Evolutionary conservation across 2,113 vertebrate genomes (phyloP).

Genomic region (Vidua macroura): DNA sequence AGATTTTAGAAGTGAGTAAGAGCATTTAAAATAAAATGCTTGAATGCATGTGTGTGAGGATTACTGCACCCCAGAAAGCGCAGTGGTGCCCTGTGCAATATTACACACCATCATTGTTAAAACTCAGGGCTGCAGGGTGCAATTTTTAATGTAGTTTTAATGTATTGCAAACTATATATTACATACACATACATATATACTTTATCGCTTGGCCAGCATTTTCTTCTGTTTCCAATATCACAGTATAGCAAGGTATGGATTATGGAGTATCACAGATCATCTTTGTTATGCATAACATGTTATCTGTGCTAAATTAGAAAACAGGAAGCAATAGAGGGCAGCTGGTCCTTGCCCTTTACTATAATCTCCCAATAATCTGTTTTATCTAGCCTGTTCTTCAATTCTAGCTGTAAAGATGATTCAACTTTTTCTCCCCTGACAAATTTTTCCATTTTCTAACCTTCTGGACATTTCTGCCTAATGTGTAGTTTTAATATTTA

Average conservation of each 20-base stretch:
- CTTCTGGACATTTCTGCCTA: constrained; percentile 52
- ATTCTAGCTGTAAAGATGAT: constrained; percentile 10
- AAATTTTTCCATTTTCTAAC: constrained; percentile 59
- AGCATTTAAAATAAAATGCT: constrained; percentile 35
- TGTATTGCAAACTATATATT: neutral
- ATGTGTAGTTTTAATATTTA: constrained; percentile 64
- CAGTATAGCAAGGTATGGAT: neutral
- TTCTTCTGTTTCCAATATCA: neutral
- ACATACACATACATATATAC: neutral
- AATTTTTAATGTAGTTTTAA: neutral
- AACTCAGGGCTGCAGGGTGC: neutral
- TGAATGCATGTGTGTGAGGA: neutral
- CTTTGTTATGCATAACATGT: neutral
- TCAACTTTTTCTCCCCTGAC: constrained; percentile 34
- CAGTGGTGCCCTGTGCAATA: neutral
- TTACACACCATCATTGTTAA: neutral
- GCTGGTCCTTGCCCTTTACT: constrained; percentile 1
- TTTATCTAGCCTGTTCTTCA: constrained; percentile 14
- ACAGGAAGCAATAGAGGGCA: constrained; percentile 9
- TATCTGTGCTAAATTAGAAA: neutral
- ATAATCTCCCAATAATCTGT: constrained; percentile 36
- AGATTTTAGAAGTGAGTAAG: neutral
- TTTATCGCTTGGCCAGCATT: neutral
- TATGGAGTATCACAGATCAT: neutral
- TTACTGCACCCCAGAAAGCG: neutral